Evolutionary conservation across 2,888 invertebrate species (phyloP).

Genomic region (Maniola hyperantus): DNA sequence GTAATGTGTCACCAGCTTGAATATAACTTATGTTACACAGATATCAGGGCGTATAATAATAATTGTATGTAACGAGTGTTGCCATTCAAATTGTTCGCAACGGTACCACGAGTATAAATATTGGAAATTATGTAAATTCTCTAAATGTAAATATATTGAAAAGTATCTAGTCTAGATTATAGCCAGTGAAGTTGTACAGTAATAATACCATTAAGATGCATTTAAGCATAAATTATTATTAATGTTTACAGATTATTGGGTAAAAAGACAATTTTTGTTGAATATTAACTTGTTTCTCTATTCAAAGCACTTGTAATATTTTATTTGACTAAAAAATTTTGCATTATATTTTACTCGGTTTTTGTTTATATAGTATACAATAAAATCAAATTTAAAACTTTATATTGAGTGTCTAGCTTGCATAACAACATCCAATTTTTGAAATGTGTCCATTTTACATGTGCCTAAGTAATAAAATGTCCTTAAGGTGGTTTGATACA

Average conservation of each 20-base stretch:
- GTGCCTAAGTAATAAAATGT: constrained; percentile 4
- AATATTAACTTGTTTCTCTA: too few species aligned
- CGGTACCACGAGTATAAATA: background rate
- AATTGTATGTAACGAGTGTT: background rate
- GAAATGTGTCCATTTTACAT: background rate
- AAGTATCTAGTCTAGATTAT: background rate
- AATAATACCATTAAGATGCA: background rate
- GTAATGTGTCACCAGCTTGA: too few species aligned
- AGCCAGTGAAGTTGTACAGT: background rate
- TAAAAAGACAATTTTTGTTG: background rate
- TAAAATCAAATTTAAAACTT: too few species aligned
- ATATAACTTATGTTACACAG: too few species aligned
- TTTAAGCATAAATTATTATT: background rate
- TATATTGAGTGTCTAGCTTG: background rate
- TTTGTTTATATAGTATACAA: too few species aligned
- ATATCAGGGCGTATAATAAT: too few species aligned
- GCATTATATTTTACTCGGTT: too few species aligned
- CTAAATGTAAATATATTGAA: background rate
- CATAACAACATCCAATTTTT: constrained; percentile 6
- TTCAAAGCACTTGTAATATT: too few species aligned
- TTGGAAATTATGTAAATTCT: background rate
- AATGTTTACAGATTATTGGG: background rate
- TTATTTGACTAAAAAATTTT: too few species aligned
- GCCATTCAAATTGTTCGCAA: background rate
- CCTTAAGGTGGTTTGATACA: background rate